Base-by-base conservation (phyloP, 2,113 vertebrate genomes). In the Osmerus eperlanus region DNA sequence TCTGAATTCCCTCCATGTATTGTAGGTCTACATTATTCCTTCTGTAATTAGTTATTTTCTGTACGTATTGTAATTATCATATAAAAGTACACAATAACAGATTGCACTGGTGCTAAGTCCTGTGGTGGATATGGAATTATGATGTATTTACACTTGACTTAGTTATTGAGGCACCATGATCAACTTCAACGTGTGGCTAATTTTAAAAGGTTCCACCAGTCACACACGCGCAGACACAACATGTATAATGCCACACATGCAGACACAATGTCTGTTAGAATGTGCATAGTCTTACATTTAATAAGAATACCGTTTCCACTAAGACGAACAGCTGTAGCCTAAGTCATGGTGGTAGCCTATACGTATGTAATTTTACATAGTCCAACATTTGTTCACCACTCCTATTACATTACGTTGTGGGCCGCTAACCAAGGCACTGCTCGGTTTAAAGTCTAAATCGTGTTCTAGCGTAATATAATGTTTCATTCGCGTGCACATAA, bases 191-290 rank as follows among this genome's bases (percentile, higher is more conserved):
- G 83, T 81, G 78, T 65, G 68, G 75, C 66, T 75, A 81, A 83
- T 83, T 64, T 75, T 82, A 73, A 84, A 83, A 84, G 70, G 13
- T 53, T 19, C 81, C 87, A 86, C 83, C 84, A 87, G 87, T 86
- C 88, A 70, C 23, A 23, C 62, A 29, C 47, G 18, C 63, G 14
- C 7, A 65, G 23, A 67, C 65, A 23, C 58, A 1, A 3, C 2
- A 41, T 41, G 36, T 41, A 41, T 9, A 41, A 41, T 41, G 36
- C 8, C 18, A n/a, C 58, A 60, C 58, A 60, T 19, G 19, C 58
- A 60, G 13, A 65, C 18, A 21, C 64, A 51, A 9, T 41, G 63
- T 65, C 9, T 18, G 41, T 23, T 21, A 51, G 32, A 3, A 51
- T 25, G 47, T 21, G 1, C 36, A 2, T 47, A 13, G 36, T 47